A percentile compares a stretch with the other conserved stretches of the same genome.
phyloP scores from a whole-genome alignment of 2,113 vertebrate genomes.

The Protomyctophum bolini region DNA sequence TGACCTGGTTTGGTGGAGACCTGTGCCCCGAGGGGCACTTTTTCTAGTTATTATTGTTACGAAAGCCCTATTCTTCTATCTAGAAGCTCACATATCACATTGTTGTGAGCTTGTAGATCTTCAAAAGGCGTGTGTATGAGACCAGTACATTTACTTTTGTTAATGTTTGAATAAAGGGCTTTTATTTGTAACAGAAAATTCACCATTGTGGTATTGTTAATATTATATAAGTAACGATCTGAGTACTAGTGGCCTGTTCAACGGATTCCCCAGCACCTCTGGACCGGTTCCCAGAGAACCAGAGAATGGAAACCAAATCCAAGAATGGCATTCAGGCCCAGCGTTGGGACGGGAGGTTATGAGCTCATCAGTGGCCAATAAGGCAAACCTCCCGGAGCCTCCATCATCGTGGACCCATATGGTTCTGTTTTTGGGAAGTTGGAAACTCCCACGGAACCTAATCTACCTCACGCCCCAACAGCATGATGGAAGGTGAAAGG shows the following conservation, averaged over 20 bases:
- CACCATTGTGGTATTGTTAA: too few species aligned
- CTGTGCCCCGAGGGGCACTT: too few species aligned
- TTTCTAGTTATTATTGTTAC: too few species aligned
- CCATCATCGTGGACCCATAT: background rate
- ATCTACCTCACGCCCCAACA: background rate
- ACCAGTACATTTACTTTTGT: too few species aligned
- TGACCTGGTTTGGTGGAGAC: too few species aligned
- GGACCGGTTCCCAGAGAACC: constrained; percentile 38
- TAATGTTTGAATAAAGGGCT: too few species aligned
- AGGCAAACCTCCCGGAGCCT: constrained; percentile 1
- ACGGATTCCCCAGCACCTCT: constrained; percentile 26
- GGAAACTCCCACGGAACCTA: background rate
- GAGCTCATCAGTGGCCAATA: constrained; percentile 22
- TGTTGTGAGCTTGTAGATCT: too few species aligned
- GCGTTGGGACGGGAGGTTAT: constrained; percentile 30
- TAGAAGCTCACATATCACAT: too few species aligned
- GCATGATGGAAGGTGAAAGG: background rate
- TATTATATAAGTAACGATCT: too few species aligned
- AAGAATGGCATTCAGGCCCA: constrained; percentile 28
- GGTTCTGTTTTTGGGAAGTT: constrained; percentile 17
- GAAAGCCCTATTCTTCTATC: too few species aligned
- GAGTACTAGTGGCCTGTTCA: constrained; percentile 5
- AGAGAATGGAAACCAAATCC: constrained; percentile 43
- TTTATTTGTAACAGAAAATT: too few species aligned
- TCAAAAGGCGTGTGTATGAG: too few species aligned